phyloP scores from a whole-genome alignment of 2,113 vertebrate genomes.

The Laterallus jamaicensis region DNA sequence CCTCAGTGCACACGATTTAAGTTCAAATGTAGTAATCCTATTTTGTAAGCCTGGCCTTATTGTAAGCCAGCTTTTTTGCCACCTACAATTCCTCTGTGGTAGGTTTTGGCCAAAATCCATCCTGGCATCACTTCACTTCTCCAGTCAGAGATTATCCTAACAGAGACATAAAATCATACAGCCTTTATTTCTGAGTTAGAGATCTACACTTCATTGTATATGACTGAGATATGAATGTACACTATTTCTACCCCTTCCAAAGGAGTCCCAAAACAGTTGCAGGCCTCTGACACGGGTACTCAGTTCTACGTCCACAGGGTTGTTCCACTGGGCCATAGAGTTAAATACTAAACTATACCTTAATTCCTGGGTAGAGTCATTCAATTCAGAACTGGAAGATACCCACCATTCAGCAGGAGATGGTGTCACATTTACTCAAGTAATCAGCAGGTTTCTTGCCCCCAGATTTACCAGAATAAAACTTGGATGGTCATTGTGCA shows the following conservation, averaged over 20 bases:
- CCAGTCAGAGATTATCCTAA: neutral
- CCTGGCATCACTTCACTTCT: neutral
- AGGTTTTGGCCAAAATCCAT: neutral
- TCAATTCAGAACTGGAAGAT: neutral
- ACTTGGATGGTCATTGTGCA: neutral
- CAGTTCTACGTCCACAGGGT: neutral
- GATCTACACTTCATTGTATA: neutral
- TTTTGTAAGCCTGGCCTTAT: neutral
- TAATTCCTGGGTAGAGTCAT: neutral
- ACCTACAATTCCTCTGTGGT: neutral
- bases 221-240: neutral
- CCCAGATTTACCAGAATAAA: neutral
- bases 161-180: neutral
- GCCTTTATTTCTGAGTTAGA: neutral
- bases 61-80: neutral
- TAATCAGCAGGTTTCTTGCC: neutral
- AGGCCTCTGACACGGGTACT: fast-evolving
- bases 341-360: neutral
- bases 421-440: neutral
- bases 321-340: neutral
- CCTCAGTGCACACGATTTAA: neutral
- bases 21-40: neutral
- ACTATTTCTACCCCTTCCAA: neutral
- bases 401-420: neutral
- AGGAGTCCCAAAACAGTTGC: neutral